Evolutionary conservation across 2,113 vertebrate species (phyloP).

Genomic region (Galeopterus variegatus): DNA sequence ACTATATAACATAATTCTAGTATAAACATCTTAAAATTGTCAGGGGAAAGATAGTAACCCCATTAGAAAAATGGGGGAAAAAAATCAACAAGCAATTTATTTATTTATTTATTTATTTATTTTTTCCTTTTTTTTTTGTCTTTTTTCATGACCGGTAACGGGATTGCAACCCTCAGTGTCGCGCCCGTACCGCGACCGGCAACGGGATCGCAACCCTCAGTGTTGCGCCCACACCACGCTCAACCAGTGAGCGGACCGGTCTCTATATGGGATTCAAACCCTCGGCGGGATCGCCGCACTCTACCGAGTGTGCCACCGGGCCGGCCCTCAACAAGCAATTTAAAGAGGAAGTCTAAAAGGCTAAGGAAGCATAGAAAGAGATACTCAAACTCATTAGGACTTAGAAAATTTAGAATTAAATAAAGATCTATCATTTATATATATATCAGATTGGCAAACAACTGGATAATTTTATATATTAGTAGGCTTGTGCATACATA

Average conservation of each 20-base stretch:
- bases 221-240: too few species aligned
- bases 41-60: neutral
- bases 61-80: neutral
- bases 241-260: too few species aligned
- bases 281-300: too few species aligned
- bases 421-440: neutral
- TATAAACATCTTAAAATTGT: neutral
- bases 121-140: too few species aligned
- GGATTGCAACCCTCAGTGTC: too few species aligned
- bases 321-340: neutral
- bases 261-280: too few species aligned
- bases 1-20: neutral
- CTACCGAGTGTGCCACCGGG: too few species aligned
- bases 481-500: neutral
- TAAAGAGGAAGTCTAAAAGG: neutral
- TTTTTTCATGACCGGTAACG: too few species aligned
- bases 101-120: too few species aligned
- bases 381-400: neutral
- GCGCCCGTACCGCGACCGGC: too few species aligned
- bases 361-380: neutral
- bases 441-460: neutral
- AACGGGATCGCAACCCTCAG: too few species aligned
- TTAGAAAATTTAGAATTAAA: neutral
- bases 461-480: neutral
- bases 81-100: neutral